Evolutionary conservation across 2,113 vertebrate species (phyloP), one percentile per base, ranked within the genome.

Genomic region (Rafetus swinhoei): DNA sequence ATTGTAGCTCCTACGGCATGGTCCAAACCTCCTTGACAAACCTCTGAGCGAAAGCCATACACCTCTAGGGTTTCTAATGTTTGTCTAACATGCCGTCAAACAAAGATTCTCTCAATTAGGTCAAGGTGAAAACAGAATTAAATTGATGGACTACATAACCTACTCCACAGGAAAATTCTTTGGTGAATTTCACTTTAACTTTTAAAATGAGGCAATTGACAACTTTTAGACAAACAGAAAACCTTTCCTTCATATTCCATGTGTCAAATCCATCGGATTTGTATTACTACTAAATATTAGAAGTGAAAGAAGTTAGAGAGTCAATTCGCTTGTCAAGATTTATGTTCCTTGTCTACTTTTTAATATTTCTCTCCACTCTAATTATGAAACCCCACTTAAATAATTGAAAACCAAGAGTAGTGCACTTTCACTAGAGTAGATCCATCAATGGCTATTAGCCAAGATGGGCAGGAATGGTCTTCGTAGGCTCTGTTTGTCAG

Each of bases 1-100:
- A 15, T 1, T 81, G n/a, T 35, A 35, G n/a, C 65, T 0, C 0
- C 81, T 15, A 22, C 0, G 0, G 84, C 18, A 39, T 72, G n/a
- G 50, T 86, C 54, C 8, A 82, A 62, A 50, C 56, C 0, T 2
- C 3, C 7, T 2, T 24, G 35, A 76, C 9, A 72, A 90, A 84
- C 4, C 50, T 82, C 84, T 1, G 4, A 89, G 57, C 24, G 32
- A 76, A 53, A 86, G 45, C 35, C 52, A 29, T 0, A 0, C 1
- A 56, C 16, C 2, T 53, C n/a, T 25, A 57, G 10, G 32, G 18
- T n/a, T 18, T 56, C 86, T 60, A 27, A 82, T 77, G 39, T 7
- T 59, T 59, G 54, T 19, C 18, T 13, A 79, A 22, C 6, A 0
- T 85, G 19, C 76, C 55, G 25, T 39, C 6, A 0, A 45, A 18